phyloP scores from a whole-genome alignment of 2,888 invertebrate species.

The Gari tellinella region DNA sequence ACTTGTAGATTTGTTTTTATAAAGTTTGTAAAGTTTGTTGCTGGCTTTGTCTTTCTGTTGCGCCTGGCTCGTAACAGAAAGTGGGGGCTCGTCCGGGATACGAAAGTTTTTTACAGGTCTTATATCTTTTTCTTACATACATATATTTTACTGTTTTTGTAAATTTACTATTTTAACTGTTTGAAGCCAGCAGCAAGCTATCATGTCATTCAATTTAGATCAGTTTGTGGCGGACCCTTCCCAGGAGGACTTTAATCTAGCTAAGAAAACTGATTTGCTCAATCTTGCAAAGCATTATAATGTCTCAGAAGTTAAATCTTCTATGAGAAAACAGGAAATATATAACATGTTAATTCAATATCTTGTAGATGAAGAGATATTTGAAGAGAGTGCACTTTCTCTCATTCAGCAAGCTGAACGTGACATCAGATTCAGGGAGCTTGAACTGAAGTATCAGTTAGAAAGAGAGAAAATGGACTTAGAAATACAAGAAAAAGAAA shows the following conservation, averaged over 20 bases:
- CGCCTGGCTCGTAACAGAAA: background rate
- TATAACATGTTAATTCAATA: background rate
- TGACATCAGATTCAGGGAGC: background rate
- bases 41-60: no score
- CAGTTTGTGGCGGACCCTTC: background rate
- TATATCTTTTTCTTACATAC: background rate
- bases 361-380: background rate
- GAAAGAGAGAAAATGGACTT: background rate
- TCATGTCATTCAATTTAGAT: background rate
- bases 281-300: background rate
- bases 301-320: background rate
- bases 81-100: background rate
- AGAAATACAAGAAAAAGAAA: background rate
- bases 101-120: background rate
- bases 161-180: background rate
- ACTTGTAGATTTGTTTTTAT: no score
- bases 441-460: no score
- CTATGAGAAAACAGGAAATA: background rate
- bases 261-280: background rate
- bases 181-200: constrained; percentile 2
- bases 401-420: background rate
- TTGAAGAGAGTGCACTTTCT: background rate
- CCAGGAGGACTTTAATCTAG: background rate
- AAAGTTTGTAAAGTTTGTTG: no score
- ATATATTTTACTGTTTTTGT: background rate